Conservation (phyloP, 1,140 invertebrate species). For the Goniozus legneri region DNA sequence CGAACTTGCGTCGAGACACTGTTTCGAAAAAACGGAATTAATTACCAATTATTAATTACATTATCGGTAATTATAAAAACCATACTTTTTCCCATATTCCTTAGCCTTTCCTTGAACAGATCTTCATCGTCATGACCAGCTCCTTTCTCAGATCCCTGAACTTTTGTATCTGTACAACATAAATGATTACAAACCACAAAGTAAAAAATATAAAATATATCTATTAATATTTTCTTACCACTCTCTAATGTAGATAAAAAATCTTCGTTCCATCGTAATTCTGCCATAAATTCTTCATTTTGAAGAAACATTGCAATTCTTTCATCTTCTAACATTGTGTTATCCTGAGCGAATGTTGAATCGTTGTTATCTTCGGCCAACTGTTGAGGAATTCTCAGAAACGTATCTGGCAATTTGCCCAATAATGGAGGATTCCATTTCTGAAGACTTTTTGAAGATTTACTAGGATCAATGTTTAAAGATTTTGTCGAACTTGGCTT, state of each 20-base stretch:
- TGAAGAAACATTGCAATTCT: constrained; percentile 84
- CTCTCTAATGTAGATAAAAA: constrained; percentile 83
- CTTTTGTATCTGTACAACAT: constrained; percentile 40
- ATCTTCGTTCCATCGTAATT: constrained; percentile 83
- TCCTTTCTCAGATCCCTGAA: constrained; percentile 35
- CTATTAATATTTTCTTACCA: too few species aligned
- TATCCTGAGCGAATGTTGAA: constrained; percentile 42
- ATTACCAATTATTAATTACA: constrained; percentile 14
- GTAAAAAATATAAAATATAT: background rate
- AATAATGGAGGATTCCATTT: constrained; percentile 82
- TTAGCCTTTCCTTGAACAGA: constrained; percentile 75
- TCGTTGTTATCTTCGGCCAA: constrained; percentile 32
- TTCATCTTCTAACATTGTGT: constrained; percentile 68
- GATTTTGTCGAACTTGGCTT: too few species aligned
- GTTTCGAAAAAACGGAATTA: constrained; percentile 24
- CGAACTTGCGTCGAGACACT: constrained; percentile 79
- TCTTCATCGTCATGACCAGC: constrained; percentile 68
- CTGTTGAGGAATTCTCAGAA: constrained; percentile 64
- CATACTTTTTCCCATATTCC: constrained; percentile 82
- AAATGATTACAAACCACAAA: constrained; percentile 5
- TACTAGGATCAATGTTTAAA: constrained; percentile 22
- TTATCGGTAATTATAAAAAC: constrained; percentile 10
- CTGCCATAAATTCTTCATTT: constrained; percentile 90
- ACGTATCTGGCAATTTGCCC: constrained; percentile 75
- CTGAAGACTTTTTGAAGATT: constrained; percentile 41